These are phyloP conservation scores for Habrosyne pyritoides DNA, from an alignment of 2,888 invertebrate species.

Conservation along the genomic window DNA sequence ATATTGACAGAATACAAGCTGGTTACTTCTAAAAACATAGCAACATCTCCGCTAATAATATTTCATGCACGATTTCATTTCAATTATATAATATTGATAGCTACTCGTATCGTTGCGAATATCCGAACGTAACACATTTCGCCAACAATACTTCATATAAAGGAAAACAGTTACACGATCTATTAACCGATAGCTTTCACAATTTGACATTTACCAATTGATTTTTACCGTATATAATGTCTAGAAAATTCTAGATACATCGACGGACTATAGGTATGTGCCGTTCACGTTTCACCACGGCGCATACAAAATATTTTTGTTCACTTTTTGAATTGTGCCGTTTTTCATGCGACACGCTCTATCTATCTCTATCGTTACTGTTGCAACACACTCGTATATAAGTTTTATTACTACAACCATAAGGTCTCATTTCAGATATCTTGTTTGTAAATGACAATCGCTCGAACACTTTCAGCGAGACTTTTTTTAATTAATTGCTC, in stretches of 20 bases:
- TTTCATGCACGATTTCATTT: background rate
- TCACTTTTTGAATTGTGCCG: slow-evolving; percentile 14
- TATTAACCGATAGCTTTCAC: background rate
- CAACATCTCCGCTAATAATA: background rate
- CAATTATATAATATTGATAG: background rate
- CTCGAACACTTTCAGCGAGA: slow-evolving; percentile 45
- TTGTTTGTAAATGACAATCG: slow-evolving; percentile 12
- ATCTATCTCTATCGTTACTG: slow-evolving; percentile 23
- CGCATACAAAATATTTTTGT: slow-evolving; percentile 10
- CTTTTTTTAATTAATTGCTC: slow-evolving; percentile 71
- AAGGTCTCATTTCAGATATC: slow-evolving; percentile 26
- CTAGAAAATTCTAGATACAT: slow-evolving; percentile 3
- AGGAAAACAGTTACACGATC: background rate
- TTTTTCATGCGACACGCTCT: slow-evolving; percentile 34
- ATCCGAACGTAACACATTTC: background rate
- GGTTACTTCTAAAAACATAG: background rate
- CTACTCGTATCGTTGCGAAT: background rate
- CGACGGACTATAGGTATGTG: slow-evolving; percentile 15
- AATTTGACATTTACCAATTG: background rate
- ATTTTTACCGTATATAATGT: slow-evolving; percentile 4
- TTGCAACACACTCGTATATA: slow-evolving; percentile 10
- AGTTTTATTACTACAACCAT: background rate
- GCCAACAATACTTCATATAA: background rate
- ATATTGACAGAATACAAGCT: background rate
- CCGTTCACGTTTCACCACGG: slow-evolving; percentile 21